A percentile compares a stretch with the other conserved stretches of the same genome.
Evolutionary conservation across 1,140 invertebrate species (phyloP).

Genomic region (Trichonephila clavata): DNA sequence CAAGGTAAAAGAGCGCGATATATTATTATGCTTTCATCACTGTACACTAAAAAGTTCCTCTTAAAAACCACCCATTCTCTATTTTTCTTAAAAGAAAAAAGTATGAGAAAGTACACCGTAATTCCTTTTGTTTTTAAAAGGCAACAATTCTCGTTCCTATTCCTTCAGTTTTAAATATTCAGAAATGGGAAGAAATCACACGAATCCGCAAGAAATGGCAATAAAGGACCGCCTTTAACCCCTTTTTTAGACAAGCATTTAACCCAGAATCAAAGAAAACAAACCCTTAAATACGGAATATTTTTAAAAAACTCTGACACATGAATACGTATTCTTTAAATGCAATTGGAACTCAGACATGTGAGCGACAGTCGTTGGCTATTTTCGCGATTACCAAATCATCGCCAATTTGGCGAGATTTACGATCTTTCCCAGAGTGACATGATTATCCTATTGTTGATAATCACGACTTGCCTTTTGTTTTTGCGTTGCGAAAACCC

Average conservation of each 20-base stretch:
- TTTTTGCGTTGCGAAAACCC: conserved; percentile 38
- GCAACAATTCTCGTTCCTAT: conserved; percentile 22
- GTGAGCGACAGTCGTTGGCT: conserved; percentile 15
- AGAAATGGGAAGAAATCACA: neutral
- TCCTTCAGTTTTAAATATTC: conserved; percentile 22
- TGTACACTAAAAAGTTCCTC: neutral
- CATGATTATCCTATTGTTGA: conserved; percentile 40
- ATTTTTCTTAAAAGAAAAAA: neutral
- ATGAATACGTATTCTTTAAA: conserved; percentile 27
- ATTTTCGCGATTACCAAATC: conserved; percentile 63
- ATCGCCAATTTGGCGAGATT: conserved; percentile 65
- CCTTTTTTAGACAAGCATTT: conserved; percentile 54
- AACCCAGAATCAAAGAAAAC: conserved; percentile 46
- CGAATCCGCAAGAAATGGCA: neutral
- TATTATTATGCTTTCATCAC: neutral
- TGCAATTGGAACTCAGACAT: neutral
- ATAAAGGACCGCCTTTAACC: conserved; percentile 31
- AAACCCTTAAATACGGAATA: neutral
- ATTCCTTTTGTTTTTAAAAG: neutral
- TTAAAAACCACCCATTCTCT: no score
- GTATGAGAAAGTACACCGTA: neutral
- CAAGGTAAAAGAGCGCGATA: neutral
- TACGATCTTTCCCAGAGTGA: neutral
- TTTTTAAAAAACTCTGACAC: conserved; percentile 24
- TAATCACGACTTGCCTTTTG: conserved; percentile 47